These are phyloP conservation scores for Ornithoptera alexandrae DNA, from an alignment of 2,888 invertebrate species.

Conservation along the genomic window DNA sequence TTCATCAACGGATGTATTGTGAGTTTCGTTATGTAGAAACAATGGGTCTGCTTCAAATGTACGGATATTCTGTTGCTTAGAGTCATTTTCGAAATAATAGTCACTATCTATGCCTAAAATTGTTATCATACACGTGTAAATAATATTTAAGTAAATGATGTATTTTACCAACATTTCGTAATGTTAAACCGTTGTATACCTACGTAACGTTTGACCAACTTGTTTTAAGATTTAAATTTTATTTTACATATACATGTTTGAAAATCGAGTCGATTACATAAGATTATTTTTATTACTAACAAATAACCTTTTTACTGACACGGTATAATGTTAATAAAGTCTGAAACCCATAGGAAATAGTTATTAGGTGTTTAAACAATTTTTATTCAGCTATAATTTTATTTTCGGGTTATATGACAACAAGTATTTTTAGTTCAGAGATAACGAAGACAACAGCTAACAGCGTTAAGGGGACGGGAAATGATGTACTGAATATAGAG, in stretches of 20 bases:
- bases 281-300: no score
- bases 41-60: neutral
- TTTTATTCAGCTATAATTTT: no score
- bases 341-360: no score
- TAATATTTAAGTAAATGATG: slow-evolving; percentile 22
- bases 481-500: no score
- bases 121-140: slow-evolving; percentile 32
- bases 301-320: no score
- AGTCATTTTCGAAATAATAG: slow-evolving; percentile 39
- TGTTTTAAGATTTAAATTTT: neutral
- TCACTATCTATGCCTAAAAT: slow-evolving; percentile 43
- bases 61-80: slow-evolving; percentile 12
- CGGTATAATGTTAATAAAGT: no score
- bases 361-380: no score
- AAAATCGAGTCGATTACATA: no score
- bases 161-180: neutral
- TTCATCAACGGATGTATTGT: slow-evolving; percentile 6
- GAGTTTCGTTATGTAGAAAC: slow-evolving; percentile 4
- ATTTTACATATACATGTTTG: neutral
- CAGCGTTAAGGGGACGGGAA: no score
- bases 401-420: no score
- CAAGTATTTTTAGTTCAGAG: no score
- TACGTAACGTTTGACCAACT: slow-evolving; percentile 6
- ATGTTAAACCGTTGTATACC: neutral
- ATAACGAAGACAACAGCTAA: no score